Conservation (phyloP, 2,797 vertebrate species). For the Gobio occitaniae region DNA sequence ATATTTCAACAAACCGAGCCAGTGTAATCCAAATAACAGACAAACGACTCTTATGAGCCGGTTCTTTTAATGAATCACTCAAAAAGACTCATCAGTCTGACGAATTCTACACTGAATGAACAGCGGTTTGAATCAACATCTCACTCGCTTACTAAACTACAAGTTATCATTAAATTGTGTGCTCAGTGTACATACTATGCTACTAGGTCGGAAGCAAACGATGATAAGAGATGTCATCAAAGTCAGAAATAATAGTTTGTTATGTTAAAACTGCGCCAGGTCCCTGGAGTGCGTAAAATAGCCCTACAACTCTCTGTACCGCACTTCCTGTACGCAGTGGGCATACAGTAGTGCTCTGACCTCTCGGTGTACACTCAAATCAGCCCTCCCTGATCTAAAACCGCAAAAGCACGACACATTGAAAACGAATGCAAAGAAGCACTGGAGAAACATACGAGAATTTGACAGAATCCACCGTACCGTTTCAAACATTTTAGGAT, state of each 20-base stretch:
- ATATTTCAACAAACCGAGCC: background rate
- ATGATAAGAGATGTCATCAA: background rate
- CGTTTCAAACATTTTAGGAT: conserved; percentile 84
- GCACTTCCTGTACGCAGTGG: conserved; percentile 45
- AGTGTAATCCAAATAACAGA: background rate
- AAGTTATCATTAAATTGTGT: background rate
- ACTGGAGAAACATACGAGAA: conserved; percentile 9
- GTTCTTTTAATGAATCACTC: conserved; percentile 11
- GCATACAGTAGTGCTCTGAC: conserved; percentile 33
- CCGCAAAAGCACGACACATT: conserved; percentile 29
- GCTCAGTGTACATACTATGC: too few species aligned
- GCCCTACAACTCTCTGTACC: conserved; percentile 29
- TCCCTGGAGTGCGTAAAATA: conserved; percentile 44
- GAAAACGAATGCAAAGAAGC: conserved; percentile 19
- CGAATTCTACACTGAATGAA: background rate
- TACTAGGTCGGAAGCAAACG: background rate
- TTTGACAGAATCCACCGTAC: conserved; percentile 68
- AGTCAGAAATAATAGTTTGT: conserved; percentile 14
- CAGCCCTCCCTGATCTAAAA: conserved; percentile 34
- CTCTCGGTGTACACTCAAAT: conserved; percentile 18
- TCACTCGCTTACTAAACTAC: background rate
- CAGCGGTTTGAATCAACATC: background rate
- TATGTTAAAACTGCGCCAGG: conserved; percentile 25
- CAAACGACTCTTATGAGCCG: background rate
- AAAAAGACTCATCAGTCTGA: conserved; percentile 16